Evolutionary conservation across 1,140 invertebrate genomes (phyloP).

Genomic region (Rhagoletis pomonella): DNA sequence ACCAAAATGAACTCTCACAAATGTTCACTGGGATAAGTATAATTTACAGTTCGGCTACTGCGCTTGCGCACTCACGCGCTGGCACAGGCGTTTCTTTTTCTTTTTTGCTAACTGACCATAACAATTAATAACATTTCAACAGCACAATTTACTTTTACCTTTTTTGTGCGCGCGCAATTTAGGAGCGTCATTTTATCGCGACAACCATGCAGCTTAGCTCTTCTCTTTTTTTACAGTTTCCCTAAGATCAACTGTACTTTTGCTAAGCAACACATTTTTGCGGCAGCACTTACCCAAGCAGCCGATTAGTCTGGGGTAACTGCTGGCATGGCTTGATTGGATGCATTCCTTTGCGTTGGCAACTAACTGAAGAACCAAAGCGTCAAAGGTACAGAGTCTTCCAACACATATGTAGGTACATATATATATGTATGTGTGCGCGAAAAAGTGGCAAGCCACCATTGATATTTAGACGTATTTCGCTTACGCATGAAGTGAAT

Average conservation of each 20-base stretch:
- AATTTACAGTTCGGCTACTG: background rate
- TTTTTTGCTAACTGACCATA: background rate
- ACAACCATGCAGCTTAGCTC: background rate
- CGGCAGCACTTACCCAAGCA: background rate
- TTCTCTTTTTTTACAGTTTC: background rate
- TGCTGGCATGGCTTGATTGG: background rate
- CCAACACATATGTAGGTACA: background rate
- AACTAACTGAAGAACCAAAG: background rate
- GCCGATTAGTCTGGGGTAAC: background rate
- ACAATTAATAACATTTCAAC: slow-evolving; percentile 41
- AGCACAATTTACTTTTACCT: slow-evolving; percentile 47
- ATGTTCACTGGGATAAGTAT: background rate
- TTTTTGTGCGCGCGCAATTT: slow-evolving; percentile 36
- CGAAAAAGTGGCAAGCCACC: too few relatives aligned
- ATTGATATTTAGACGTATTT: too few relatives aligned
- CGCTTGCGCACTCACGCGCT: background rate
- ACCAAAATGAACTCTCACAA: too few relatives aligned
- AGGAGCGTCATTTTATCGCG: slow-evolving; percentile 2
- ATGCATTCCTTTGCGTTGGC: background rate
- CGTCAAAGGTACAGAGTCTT: background rate
- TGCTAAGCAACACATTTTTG: too few relatives aligned
- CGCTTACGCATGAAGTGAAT: background rate
- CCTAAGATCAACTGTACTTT: background rate
- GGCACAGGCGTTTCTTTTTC: background rate
- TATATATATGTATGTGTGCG: background rate